Evolutionary conservation across 2,888 invertebrate species (phyloP), one percentile per base, ranked within the genome.

Genomic region (Leucoma salicis): DNA sequence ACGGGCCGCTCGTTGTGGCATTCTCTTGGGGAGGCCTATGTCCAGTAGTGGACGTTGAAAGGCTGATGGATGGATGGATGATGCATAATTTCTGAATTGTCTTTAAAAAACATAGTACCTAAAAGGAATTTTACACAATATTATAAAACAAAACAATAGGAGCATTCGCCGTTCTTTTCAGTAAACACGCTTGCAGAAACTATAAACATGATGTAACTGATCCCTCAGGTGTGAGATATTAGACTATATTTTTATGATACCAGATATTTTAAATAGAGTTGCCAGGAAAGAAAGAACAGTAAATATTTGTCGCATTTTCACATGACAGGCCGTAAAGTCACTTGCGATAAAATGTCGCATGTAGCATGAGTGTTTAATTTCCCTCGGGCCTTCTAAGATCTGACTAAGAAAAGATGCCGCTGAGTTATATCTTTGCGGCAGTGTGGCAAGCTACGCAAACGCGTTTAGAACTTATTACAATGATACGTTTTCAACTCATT

Each of bases 371-470:
- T 31, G 31, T 18, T 39, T 44, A 44, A 44, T 44, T 44, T 44
- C 44, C 44, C 44, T 5, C 14, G 44, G 39, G 44, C 21, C 31
- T 39, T 35, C 39, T 39, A 39, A 36, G 32, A 39, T 32, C 21
- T 31, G 31, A 24, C 15, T 25, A 25, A 43, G 33, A 29, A 39
- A 32, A 35, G 31, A 39, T 38, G 13, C 25, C 11, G 14, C 15
- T 31, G 24, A 39, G 31, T 37, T 34, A 42, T 38, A 31, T 28
- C 21, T 21, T 24, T 21, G 37, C 36, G 18, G 7, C 31, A 29
- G 31, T 33, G 40, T 31, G 40, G 25, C 14, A 14, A 31, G 14
- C 31, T 39, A 16, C 1, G n/a, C 14, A 12, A 14, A 16, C 14
- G 14, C 14, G 21, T 8, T 14, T 31, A 31, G n/a, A 12, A 34